Percentiles rank a stretch among this genome's conserved stretches.
phyloP scores from a whole-genome alignment of 2,113 vertebrate genomes.

The Amblyopsis rosae region DNA sequence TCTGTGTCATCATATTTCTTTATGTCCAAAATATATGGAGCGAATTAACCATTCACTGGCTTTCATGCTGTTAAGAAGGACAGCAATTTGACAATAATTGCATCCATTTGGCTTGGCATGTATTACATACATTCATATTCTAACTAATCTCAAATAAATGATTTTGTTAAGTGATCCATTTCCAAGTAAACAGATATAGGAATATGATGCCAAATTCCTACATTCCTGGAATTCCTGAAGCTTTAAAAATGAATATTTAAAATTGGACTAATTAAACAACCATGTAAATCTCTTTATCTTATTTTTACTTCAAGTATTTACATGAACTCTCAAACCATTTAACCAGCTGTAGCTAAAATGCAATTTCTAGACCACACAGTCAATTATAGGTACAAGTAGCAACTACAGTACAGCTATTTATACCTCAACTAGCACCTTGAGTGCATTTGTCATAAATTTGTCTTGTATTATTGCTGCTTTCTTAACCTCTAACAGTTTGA shows the following conservation, averaged over 20 bases:
- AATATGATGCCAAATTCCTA: slow-evolving; percentile 32
- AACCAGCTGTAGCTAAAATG: slow-evolving; percentile 40
- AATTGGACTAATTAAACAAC: slow-evolving; percentile 15
- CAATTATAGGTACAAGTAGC: slow-evolving; percentile 4
- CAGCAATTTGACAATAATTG: slow-evolving; percentile 21
- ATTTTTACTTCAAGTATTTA: slow-evolving; percentile 4
- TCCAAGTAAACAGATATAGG: slow-evolving; percentile 29
- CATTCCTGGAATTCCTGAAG: neutral
- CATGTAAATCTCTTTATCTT: slow-evolving; percentile 5
- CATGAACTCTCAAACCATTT: slow-evolving; percentile 30
- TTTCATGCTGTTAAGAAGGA: slow-evolving; percentile 50
- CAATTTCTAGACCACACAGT: slow-evolving; percentile 53
- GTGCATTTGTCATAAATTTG: slow-evolving; percentile 57
- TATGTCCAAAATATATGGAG: slow-evolving; percentile 23
- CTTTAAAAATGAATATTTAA: neutral
- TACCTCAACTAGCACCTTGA: slow-evolving; percentile 20
- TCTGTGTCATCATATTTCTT: slow-evolving; percentile 30
- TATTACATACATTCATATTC: slow-evolving; percentile 1
- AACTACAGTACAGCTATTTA: slow-evolving; percentile 39
- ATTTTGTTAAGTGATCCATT: slow-evolving; percentile 38
- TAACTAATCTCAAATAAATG: slow-evolving; percentile 40
- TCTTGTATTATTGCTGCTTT: slow-evolving; percentile 62
- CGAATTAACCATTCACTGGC: slow-evolving; percentile 58
- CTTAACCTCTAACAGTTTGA: slow-evolving; percentile 63
- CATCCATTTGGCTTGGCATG: slow-evolving; percentile 47